These are phyloP conservation scores for Drosophila affinis DNA, from an alignment of 2,888 invertebrate genomes.

Conservation along the genomic window DNA sequence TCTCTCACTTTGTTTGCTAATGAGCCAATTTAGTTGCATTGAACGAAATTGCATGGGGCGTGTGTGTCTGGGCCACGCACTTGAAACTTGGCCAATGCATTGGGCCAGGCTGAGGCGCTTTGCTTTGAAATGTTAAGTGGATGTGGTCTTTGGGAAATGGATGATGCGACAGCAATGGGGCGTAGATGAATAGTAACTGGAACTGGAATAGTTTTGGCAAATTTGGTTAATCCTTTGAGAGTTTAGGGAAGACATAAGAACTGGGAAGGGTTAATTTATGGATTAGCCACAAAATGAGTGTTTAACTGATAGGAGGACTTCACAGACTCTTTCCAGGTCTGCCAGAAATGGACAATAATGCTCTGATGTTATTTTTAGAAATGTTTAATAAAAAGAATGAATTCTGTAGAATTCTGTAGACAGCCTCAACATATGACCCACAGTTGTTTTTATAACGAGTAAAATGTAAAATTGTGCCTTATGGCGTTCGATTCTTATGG, in stretches of 20 bases:
- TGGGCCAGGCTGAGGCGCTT: slow-evolving; percentile 33
- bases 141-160: slow-evolving; percentile 22
- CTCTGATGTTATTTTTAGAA: no score
- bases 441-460: neutral
- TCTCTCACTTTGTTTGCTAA: slow-evolving; percentile 65
- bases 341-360: no score
- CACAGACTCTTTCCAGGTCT: no score
- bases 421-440: no score
- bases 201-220: neutral
- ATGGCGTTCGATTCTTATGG: slow-evolving; percentile 11
- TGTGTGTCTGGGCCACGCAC: slow-evolving; percentile 48
- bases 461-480: neutral
- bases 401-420: no score
- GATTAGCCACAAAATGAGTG: neutral
- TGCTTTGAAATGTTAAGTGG: slow-evolving; percentile 72
- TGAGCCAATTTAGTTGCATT: slow-evolving; percentile 78
- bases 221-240: neutral
- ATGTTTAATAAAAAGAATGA: no score
- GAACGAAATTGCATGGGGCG: slow-evolving; percentile 58
- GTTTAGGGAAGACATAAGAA: no score
- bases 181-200: neutral
- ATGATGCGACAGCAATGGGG: neutral
- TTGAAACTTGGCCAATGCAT: slow-evolving; percentile 61
- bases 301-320: neutral
- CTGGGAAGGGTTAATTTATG: no score